Base-by-base conservation (phyloP, 2,888 invertebrate genomes). In the Drosophila demipolita region DNA sequence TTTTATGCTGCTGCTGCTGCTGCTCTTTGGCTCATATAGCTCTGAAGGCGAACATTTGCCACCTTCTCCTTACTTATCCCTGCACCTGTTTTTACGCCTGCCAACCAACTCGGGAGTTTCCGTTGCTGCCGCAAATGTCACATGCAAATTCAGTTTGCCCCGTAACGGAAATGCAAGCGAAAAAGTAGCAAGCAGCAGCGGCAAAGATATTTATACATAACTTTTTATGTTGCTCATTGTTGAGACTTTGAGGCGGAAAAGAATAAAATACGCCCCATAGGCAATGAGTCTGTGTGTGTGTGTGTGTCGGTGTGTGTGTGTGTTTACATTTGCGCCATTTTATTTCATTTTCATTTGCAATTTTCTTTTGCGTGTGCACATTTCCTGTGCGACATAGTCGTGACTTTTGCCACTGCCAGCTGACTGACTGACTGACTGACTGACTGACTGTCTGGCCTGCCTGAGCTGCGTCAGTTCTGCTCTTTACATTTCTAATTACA, bases 401-500 rank as follows among this genome's bases (percentile, higher is more conserved):
- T 83, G 81, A 83, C 80, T 83, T 85, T 77, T 86, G 67, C 72
- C 72, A 68, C 80, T 75, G 79, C 64, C 66, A 66, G 54, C 42
- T 52, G 63, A 38, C 57, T 50, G 59, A 15, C 61, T 64, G 73
- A 49, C 57, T 69, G 49, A 42, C 58, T 45, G 50, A 15, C 42
- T 63, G 50, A 3, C 15, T 62, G 65, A 23, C 42, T 62, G 65
- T 33, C 66, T 66, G 58, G 29, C 45, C 17, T 23, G 45, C 33
- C 38, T 32, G 57, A 54, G 58, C 36, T 49, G 20, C 38, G 40
- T 57, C 40, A 40, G 11, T 54, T 26, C 38, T 42, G 58, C 73
- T 78, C 73, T 81, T 77, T 81, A 84, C 75, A 84, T 87, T 84
- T 87, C 82, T 87, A 87, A 87, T 84, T 87, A 84, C 82, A 82